Conservation (phyloP, 1,140 invertebrate species). For the Tetramorium parvispinum region DNA sequence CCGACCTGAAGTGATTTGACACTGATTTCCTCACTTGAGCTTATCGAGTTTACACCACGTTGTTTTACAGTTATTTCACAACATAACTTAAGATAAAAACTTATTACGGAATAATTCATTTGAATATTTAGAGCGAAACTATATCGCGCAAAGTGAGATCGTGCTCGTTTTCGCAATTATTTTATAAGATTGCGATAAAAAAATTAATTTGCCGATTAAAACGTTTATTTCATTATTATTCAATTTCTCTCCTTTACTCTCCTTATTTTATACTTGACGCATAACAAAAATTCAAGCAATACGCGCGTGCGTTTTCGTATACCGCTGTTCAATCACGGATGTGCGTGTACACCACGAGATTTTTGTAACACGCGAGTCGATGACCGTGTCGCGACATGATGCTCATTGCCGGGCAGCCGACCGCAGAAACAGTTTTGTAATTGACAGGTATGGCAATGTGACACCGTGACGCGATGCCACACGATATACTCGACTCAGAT, state of each 20-base stretch:
- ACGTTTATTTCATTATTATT: background rate
- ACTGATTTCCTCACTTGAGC: conserved; percentile 37
- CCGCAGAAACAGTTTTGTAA: conserved; percentile 78
- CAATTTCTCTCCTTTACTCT: background rate
- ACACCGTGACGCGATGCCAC: conserved; percentile 71
- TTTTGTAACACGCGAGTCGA: conserved; percentile 56
- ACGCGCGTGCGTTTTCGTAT: background rate
- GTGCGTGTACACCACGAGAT: conserved; percentile 4
- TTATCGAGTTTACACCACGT: conserved; percentile 2
- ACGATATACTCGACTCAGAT: conserved; percentile 62
- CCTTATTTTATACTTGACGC: background rate
- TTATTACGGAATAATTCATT: background rate
- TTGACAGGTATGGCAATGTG: conserved; percentile 79
- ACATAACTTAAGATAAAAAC: background rate
- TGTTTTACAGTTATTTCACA: background rate
- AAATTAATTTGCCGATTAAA: background rate
- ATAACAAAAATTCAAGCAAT: background rate
- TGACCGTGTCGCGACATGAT: conserved; percentile 70
- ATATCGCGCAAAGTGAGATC: background rate
- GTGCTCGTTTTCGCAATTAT: background rate
- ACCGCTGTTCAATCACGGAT: background rate
- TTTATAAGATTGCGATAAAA: background rate
- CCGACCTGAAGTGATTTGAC: conserved; percentile 34
- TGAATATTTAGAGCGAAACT: background rate
- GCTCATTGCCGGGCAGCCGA: conserved; percentile 65